phyloP scores from a whole-genome alignment of 2,113 vertebrate species.

The Cebidichthys violaceus region DNA sequence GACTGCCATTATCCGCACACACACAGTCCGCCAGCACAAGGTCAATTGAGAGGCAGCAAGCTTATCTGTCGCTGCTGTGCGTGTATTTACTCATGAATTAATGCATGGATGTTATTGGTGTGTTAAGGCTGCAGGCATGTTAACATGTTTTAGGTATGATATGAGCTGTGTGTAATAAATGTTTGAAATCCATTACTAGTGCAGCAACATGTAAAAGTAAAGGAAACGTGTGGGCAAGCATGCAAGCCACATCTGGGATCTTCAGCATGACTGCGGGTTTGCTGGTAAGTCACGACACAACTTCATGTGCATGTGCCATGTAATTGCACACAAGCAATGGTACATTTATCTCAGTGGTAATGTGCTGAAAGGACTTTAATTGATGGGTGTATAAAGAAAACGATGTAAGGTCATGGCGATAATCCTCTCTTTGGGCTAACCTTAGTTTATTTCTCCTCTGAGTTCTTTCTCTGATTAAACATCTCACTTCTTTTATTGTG shows the following conservation, averaged over 20 bases:
- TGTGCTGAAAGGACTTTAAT: slow-evolving; percentile 18
- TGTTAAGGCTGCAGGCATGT: slow-evolving; percentile 46
- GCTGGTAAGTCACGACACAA: slow-evolving; percentile 49
- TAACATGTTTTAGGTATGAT: slow-evolving; percentile 41
- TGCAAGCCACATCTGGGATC: slow-evolving; percentile 53
- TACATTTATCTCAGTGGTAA: slow-evolving; percentile 29
- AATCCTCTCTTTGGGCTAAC: slow-evolving; percentile 54
- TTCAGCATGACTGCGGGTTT: slow-evolving; percentile 45
- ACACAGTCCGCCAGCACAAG: slow-evolving; percentile 48
- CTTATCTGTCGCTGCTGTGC: slow-evolving; percentile 44
- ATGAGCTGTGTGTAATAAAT: slow-evolving; percentile 57
- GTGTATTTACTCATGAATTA: slow-evolving; percentile 38
- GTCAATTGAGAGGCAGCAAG: slow-evolving; percentile 45
- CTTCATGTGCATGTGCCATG: slow-evolving; percentile 40
- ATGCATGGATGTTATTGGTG: slow-evolving; percentile 59
- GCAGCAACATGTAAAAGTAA: slow-evolving; percentile 49
- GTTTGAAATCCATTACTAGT: slow-evolving; percentile 54
- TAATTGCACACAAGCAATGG: slow-evolving; percentile 36
- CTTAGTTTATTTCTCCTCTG: slow-evolving; percentile 29
- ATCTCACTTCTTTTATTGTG: slow-evolving; percentile 24
- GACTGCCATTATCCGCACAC: slow-evolving; percentile 34
- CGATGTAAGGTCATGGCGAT: slow-evolving; percentile 38
- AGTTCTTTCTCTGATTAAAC: slow-evolving; percentile 2
- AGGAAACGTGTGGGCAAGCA: slow-evolving; percentile 35
- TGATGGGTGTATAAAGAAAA: slow-evolving; percentile 44